A percentile compares a stretch with the other conserved stretches of the same genome.
phyloP scores from a whole-genome alignment of 1,140 invertebrate species.

The Nomia melanderi region DNA sequence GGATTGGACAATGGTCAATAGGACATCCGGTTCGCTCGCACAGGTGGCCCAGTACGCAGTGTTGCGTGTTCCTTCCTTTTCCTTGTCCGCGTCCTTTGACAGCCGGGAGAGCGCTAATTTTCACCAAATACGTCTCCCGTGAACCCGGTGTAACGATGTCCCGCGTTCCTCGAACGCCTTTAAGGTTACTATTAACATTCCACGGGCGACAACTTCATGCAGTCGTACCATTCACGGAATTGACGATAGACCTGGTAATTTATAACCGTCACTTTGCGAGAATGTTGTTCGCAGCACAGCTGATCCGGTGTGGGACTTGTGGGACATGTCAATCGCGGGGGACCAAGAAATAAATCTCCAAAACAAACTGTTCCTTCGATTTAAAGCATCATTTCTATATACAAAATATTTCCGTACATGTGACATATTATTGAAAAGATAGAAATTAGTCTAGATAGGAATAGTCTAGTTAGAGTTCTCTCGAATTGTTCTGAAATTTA shows the following conservation, averaged over 20 bases:
- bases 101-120: constrained; percentile 27
- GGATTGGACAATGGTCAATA: constrained; percentile 67
- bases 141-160: neutral
- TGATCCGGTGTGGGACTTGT: too few species aligned
- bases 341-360: constrained; percentile 16
- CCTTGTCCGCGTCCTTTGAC: neutral
- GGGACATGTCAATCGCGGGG: too few species aligned
- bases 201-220: neutral
- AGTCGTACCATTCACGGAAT: constrained; percentile 12
- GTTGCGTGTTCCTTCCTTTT: constrained; percentile 48
- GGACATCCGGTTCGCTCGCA: constrained; percentile 65
- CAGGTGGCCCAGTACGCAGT: constrained; percentile 54
- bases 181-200: constrained; percentile 1
- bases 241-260: neutral
- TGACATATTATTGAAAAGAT: too few species aligned
- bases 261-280: neutral
- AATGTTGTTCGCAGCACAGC: neutral
- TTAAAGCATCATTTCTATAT: too few species aligned
- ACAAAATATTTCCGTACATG: too few species aligned
- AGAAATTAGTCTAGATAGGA: too few species aligned
- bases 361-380: too few species aligned
- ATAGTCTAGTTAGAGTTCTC: too few species aligned
- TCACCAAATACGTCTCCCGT: neutral
- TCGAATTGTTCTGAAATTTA: too few species aligned
- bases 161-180: neutral